A percentile compares a stretch with the other conserved stretches of the same genome.
Evolutionary conservation across 2,888 invertebrate genomes (phyloP).

Genomic region (Molorchus minor): DNA sequence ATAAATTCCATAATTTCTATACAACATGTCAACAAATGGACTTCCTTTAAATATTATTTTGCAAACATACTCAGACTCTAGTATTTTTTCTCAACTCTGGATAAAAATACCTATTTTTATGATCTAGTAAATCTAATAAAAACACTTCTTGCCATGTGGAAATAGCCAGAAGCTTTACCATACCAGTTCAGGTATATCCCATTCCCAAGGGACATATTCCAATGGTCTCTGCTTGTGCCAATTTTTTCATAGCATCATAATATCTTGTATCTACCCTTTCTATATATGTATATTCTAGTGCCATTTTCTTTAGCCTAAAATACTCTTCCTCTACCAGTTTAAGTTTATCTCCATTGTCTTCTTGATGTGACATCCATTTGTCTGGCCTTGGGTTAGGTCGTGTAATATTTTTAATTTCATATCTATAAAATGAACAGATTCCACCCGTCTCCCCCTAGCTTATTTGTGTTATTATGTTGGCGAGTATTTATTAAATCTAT

Average conservation of each 20-base stretch:
- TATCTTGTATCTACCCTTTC: conserved; percentile 42
- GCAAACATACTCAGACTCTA: conserved; percentile 41
- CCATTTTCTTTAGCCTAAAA: conserved; percentile 39
- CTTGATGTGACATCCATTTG: conserved; percentile 9
- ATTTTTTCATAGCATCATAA: conserved; percentile 39
- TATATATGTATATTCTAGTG: conserved; percentile 35
- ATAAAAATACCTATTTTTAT: conserved; percentile 38
- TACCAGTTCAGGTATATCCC: conserved; percentile 31
- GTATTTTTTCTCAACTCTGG: conserved; percentile 42
- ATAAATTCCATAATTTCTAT: conserved; percentile 38
- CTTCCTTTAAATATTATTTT: conserved; percentile 46
- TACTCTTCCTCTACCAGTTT: conserved; percentile 42
- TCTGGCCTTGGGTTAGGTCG: conserved; percentile 29
- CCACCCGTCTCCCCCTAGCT: conserved; percentile 35
- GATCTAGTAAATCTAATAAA: conserved; percentile 39
- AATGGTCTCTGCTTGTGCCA: conserved; percentile 39
- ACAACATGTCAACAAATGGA: conserved; percentile 40
- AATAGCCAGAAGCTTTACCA: conserved; percentile 35
- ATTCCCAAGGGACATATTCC: conserved; percentile 40
- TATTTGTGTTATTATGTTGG: conserved; percentile 42
- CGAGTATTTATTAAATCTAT: conserved; percentile 36
- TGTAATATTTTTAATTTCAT: conserved; percentile 39
- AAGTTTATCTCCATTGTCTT: conserved; percentile 22
- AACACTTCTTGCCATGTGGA: conserved; percentile 43
- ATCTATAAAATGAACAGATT: conserved; percentile 39